Evolutionary conservation across 1,140 invertebrate genomes (phyloP).

Genomic region (Linepithema humile): DNA sequence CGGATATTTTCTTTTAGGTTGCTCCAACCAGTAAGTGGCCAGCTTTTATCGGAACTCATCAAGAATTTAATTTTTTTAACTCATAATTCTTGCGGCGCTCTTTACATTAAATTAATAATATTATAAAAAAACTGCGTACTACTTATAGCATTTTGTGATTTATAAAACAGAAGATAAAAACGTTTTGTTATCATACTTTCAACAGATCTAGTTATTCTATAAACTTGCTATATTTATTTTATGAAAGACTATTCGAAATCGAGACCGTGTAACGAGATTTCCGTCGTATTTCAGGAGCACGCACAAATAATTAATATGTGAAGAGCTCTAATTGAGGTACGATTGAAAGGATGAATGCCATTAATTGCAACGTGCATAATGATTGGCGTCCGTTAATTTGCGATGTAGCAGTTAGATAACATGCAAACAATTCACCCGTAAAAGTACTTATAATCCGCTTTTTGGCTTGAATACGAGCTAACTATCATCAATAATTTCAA

Average conservation of each 20-base stretch:
- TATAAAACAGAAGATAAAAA: background rate
- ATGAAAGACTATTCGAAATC: background rate
- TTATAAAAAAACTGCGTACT: background rate
- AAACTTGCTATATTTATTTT: background rate
- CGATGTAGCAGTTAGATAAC: background rate
- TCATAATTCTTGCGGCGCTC: background rate
- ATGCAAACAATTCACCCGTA: background rate
- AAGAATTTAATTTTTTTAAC: constrained; percentile 2
- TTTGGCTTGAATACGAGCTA: background rate
- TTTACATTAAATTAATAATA: background rate
- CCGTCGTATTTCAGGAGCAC: background rate
- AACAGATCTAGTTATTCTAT: background rate
- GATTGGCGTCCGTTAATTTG: background rate
- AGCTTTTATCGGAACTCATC: background rate
- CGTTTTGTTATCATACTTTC: background rate
- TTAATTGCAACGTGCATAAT: constrained; percentile 20
- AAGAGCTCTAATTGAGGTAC: background rate
- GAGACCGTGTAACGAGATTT: background rate
- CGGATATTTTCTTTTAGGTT: background rate
- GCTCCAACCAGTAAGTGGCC: background rate
- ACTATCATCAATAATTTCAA: background rate
- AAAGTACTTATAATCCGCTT: background rate
- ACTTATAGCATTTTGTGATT: background rate
- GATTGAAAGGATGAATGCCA: background rate
- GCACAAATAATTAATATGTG: background rate